Conservation (phyloP, 1,140 invertebrate genomes). For the Drosophila serrata region DNA sequence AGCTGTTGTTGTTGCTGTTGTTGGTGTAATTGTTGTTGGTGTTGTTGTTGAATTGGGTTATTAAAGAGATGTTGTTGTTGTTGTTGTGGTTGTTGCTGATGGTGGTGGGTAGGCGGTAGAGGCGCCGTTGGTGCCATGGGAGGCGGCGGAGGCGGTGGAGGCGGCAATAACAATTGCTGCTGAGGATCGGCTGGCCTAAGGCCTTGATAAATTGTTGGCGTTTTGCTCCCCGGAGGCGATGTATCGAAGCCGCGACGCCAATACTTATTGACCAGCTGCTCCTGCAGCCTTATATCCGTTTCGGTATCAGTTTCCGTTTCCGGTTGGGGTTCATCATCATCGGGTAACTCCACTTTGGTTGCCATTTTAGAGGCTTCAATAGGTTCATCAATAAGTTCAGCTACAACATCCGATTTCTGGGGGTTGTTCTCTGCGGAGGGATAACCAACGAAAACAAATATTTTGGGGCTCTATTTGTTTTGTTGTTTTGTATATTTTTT, state of each 20-base stretch:
- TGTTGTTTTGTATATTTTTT: constrained; percentile 43
- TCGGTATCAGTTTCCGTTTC: not conserved
- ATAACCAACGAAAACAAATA: constrained; percentile 75
- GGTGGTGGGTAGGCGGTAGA: constrained; percentile 32
- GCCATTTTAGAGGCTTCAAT: constrained; percentile 12
- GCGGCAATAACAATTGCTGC: constrained; percentile 67
- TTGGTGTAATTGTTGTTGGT: constrained; percentile 86
- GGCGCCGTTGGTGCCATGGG: not conserved
- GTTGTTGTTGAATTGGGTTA: constrained; percentile 86
- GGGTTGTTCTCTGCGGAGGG: constrained; percentile 62
- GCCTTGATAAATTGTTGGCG: constrained; percentile 78
- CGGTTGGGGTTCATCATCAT: constrained; percentile 28
- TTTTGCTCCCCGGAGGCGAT: constrained; percentile 61
- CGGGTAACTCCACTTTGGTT: constrained; percentile 61
- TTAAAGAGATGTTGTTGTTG: constrained; percentile 86
- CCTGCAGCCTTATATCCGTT: constrained; percentile 55
- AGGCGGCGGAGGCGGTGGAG: constrained; percentile 22
- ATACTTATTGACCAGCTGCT: constrained; percentile 91
- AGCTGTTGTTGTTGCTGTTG: constrained; percentile 86
- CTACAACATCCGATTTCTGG: not conserved
- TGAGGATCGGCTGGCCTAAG: constrained; percentile 48
- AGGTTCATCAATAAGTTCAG: constrained; percentile 4
- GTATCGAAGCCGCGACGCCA: constrained; percentile 90
- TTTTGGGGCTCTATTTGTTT: constrained; percentile 62
- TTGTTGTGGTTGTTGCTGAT: constrained; percentile 86